Conservation (phyloP, 1,140 invertebrate species). For the Apis laboriosa region DNA sequence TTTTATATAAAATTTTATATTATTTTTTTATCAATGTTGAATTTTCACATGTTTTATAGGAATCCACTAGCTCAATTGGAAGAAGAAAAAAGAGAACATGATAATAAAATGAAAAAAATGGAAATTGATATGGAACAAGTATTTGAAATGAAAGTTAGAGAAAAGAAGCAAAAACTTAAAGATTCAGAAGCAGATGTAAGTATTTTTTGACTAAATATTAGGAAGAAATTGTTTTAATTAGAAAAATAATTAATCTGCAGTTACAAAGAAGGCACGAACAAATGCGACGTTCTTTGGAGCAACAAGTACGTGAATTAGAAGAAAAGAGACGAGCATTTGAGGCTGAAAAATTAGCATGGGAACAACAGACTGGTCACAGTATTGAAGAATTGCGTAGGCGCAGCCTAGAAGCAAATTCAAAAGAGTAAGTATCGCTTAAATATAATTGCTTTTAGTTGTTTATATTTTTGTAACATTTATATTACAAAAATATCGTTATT, state of each 20-base stretch:
- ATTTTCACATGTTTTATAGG: conserved; percentile 81
- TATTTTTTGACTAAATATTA: conserved; percentile 25
- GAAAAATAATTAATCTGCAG: conserved; percentile 71
- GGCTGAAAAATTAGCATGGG: conserved; percentile 93
- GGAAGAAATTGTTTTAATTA: neutral
- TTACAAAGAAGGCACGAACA: conserved; percentile 86
- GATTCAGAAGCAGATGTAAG: conserved; percentile 94
- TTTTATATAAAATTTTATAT: neutral
- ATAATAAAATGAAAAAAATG: conserved; percentile 98
- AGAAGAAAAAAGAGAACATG: conserved; percentile 97
- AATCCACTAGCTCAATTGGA: conserved; percentile 99
- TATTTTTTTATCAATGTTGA: conserved; percentile 54
- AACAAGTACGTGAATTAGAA: conserved; percentile 94
- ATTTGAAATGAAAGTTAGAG: conserved; percentile 92
- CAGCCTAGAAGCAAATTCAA: conserved; percentile 92
- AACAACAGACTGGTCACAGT: conserved; percentile 92
- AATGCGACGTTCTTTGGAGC: conserved; percentile 87
- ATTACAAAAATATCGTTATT: neutral
- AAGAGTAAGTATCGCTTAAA: conserved; percentile 86
- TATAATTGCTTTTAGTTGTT: conserved; percentile 21
- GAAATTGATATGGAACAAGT: conserved; percentile 98
- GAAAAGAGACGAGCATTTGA: conserved; percentile 93
- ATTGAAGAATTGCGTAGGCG: conserved; percentile 92
- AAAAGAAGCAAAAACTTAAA: conserved; percentile 96
- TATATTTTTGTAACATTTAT: conserved; percentile 12